A percentile compares a stretch with the other conserved stretches of the same genome.
These are phyloP conservation scores for Enteromius argenteus DNA, from an alignment of 2,797 vertebrate genomes.

Conservation along the genomic window DNA sequence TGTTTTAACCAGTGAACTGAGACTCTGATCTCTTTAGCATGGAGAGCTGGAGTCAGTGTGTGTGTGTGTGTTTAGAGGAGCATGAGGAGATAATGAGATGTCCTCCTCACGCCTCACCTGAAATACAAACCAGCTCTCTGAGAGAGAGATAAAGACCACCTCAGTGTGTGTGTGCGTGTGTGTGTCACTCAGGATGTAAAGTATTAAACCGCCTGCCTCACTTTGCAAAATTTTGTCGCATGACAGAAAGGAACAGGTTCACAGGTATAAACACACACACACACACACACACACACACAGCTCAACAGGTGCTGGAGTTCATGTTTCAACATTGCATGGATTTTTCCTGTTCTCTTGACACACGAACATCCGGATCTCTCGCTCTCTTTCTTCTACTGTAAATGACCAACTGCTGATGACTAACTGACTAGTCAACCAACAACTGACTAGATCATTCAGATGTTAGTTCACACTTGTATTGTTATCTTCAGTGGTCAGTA, in stretches of 20 bases:
- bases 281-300: slow-evolving; percentile 11
- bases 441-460: not conserved
- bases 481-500: too few relatives aligned
- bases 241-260: slow-evolving; percentile 89
- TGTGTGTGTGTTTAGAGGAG: slow-evolving; percentile 29
- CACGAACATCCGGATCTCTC: not conserved
- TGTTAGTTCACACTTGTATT: not conserved
- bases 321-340: slow-evolving; percentile 82
- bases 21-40: slow-evolving; percentile 18
- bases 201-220: slow-evolving; percentile 89
- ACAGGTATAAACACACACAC: slow-evolving; percentile 80
- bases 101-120: slow-evolving; percentile 21
- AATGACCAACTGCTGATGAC: too few relatives aligned
- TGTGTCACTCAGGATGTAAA: slow-evolving; percentile 67
- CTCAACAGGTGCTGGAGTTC: slow-evolving; percentile 95
- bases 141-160: not conserved
- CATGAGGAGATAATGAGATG: slow-evolving; percentile 24
- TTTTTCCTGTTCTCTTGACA: not conserved
- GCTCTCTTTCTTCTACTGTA: not conserved
- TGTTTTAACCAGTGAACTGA: slow-evolving; percentile 38
- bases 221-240: slow-evolving; percentile 74
- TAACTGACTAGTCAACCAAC: not conserved
- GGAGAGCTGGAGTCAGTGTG: not conserved
- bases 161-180: slow-evolving; percentile 14
- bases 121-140: not conserved